phyloP scores from a whole-genome alignment of 2,888 invertebrate genomes.

The Tyria jacobaeae region DNA sequence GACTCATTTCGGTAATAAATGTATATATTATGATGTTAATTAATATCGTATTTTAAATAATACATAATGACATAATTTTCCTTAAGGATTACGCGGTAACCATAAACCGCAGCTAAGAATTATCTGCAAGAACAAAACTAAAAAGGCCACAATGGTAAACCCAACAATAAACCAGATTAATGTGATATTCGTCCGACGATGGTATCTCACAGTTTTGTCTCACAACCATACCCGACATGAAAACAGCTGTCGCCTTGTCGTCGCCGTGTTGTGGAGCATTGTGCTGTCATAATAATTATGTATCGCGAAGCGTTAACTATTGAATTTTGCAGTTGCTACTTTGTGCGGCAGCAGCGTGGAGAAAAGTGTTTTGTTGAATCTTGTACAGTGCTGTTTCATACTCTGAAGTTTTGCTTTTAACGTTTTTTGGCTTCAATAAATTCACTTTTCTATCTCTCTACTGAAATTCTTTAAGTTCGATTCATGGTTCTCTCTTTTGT shows the following conservation, averaged over 20 bases:
- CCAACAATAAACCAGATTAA: constrained; percentile 67
- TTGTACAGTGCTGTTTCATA: constrained; percentile 9
- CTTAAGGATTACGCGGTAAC: background rate
- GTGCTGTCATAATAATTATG: constrained; percentile 83
- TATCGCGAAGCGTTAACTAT: constrained; percentile 75
- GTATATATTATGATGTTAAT: too few species aligned
- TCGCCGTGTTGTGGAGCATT: constrained; percentile 66
- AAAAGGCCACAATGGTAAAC: constrained; percentile 49
- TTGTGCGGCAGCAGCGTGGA: constrained; percentile 46
- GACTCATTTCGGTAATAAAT: too few species aligned
- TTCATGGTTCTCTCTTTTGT: too few species aligned
- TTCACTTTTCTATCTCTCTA: background rate
- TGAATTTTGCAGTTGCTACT: constrained; percentile 62
- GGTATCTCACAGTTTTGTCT: constrained; percentile 60
- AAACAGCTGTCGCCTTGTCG: constrained; percentile 67
- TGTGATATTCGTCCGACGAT: constrained; percentile 67
- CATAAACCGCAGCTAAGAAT: background rate
- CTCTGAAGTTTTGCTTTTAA: constrained; percentile 14
- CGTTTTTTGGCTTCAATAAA: background rate
- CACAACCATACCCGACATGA: constrained; percentile 55
- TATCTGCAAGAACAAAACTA: constrained; percentile 24
- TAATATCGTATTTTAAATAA: background rate
- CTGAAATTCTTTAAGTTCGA: too few species aligned
- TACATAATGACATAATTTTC: background rate
- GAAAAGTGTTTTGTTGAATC: constrained; percentile 22